Evolutionary conservation across 1,140 invertebrate genomes (phyloP), one percentile per base, ranked within the genome.

Genomic region (Spodoptera litura): DNA sequence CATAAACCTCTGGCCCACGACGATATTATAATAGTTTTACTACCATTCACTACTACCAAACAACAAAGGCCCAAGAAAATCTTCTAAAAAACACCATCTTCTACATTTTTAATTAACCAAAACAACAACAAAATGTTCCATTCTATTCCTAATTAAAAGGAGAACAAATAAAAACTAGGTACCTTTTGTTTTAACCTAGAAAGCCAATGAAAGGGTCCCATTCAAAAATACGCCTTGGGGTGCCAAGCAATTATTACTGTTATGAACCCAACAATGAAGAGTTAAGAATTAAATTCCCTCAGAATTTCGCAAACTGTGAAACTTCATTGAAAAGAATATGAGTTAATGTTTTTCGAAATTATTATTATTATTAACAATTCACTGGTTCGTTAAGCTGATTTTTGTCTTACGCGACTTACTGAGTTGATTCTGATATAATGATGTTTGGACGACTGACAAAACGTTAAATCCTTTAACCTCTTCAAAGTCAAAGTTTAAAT

Each of bases 111-210:
- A 70, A 70, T 75, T 55, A 75, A 62, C 59, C 25, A 53, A 75
- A 62, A 49, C 44, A 38, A 52, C 49, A 64, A 59, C 51, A 61
- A 11, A 52, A 74, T 62, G 31, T 25, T 53, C 44, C n/a, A 66
- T 66, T 66, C 73, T 75, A 75, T 49, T 68, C 38, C 79, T 80
- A 80, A 80, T 80, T 80, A 80, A 64, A 59, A 64, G 77, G 35
- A 64, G 61, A 77, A 73, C 64, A 77, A 75, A 77, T 25, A 76
- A 79, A 70, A 53, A 53, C 62, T 64, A 64, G 49, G 56, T 52
- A 51, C 31, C 73, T 80, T 76, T 80, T 80, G 79, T 77, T 78
- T 38, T 58, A 59, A 58, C 35, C 58, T 58, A 70, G 78, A 66
- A 78, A 80, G 66, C 66, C 74, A 61, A 77, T 72, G 74, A 77